Evolutionary conservation across 2,888 invertebrate species (phyloP).

Genomic region (Seira musarum): DNA sequence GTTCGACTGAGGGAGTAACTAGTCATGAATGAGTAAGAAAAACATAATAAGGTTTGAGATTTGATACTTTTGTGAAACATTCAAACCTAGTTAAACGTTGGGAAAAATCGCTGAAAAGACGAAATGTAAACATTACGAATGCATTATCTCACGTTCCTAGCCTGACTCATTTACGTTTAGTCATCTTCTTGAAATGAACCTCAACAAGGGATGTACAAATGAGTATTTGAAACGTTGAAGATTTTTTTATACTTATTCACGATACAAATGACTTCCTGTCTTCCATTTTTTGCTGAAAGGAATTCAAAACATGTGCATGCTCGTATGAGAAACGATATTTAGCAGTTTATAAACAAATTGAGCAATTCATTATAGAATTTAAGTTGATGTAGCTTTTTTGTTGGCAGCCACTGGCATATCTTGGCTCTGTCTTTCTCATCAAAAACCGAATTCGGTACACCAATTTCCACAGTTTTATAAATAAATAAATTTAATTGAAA

Average conservation of each 20-base stretch:
- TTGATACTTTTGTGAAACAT: background rate
- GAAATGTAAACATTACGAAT: conserved; percentile 8
- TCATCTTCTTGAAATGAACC: background rate
- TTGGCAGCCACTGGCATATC: background rate
- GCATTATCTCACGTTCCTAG: background rate
- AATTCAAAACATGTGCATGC: conserved; percentile 19
- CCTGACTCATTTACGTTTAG: background rate
- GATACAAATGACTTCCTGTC: conserved; percentile 19
- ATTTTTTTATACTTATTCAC: background rate
- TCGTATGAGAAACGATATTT: conserved; percentile 1
- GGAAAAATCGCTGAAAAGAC: background rate
- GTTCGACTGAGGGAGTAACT: background rate
- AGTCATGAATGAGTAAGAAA: conserved; percentile 9
- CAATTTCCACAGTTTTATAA: too few species aligned
- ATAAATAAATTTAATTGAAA: too few species aligned
- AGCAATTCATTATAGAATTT: too few species aligned
- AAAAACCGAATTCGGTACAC: too few species aligned
- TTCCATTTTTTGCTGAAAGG: conserved; percentile 1
- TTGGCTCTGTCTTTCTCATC: too few species aligned
- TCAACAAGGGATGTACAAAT: conserved; percentile 6
- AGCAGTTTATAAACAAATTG: conserved; percentile 17
- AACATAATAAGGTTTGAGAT: background rate
- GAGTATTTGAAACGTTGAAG: background rate
- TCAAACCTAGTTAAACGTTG: too few species aligned
- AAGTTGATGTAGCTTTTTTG: too few species aligned